Percentiles rank a stretch among this genome's conserved stretches.
phyloP scores from a whole-genome alignment of 2,797 vertebrate genomes.

The Hafferia zeledoni region DNA sequence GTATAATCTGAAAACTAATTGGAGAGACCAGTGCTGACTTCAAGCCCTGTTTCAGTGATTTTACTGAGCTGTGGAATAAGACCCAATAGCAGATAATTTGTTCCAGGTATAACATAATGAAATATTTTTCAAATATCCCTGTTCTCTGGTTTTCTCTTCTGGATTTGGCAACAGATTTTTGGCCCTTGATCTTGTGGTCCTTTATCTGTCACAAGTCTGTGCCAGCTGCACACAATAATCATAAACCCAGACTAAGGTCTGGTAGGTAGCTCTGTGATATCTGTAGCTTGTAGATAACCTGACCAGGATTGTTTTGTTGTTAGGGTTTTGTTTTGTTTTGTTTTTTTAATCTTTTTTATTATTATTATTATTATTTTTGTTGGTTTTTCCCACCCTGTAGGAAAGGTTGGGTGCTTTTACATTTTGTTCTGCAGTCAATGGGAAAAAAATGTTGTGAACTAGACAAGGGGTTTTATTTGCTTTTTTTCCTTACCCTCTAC shows the following conservation, averaged over 20 bases:
- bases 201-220: not conserved
- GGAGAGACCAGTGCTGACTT: not conserved
- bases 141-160: not conserved
- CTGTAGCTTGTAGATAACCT: slow-evolving; percentile 32
- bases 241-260: not conserved
- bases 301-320: not conserved
- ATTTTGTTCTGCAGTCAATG: not conserved
- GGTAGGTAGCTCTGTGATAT: not conserved
- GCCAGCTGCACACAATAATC: not conserved
- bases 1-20: not conserved
- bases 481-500: not conserved
- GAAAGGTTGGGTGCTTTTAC: not conserved
- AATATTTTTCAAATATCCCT: not conserved
- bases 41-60: not conserved
- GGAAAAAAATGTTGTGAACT: not conserved
- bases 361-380: too few species aligned
- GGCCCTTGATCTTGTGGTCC: not conserved
- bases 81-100: not conserved
- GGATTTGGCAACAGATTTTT: not conserved
- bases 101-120: not conserved
- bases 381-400: not conserved
- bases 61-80: not conserved
- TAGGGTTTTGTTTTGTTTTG: rapidly evolving
- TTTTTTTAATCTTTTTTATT: too few species aligned
- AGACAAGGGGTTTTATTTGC: not conserved